These are phyloP conservation scores for Rhizomys pruinosus DNA, from an alignment of 2,113 vertebrate genomes.

Conservation along the genomic window DNA sequence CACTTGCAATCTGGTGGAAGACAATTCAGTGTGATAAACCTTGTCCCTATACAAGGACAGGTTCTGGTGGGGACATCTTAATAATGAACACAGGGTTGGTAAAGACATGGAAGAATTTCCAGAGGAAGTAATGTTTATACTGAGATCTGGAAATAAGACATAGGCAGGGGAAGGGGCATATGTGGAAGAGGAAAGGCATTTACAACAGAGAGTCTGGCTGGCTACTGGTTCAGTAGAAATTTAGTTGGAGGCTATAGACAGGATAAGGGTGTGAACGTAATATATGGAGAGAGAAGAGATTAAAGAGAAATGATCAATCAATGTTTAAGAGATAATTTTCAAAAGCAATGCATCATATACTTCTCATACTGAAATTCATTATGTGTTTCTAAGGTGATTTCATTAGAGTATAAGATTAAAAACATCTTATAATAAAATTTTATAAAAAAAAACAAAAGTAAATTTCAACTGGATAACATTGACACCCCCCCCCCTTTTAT, in stretches of 20 bases:
- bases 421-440: not conserved
- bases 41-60: not conserved
- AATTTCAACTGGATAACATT: not conserved
- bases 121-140: not conserved
- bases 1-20: not conserved
- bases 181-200: not conserved
- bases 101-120: not conserved
- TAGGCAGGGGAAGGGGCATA: not conserved
- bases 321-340: constrained; percentile 14
- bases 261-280: not conserved
- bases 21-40: not conserved
- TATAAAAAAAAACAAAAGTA: constrained; percentile 38
- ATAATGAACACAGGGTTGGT: not conserved
- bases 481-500: not conserved
- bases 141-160: not conserved
- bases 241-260: not conserved
- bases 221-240: not conserved
- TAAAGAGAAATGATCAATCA: constrained; percentile 18
- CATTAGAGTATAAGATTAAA: constrained; percentile 29
- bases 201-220: not conserved
- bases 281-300: not conserved
- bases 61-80: not conserved
- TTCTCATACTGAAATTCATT: not conserved
- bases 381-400: constrained; percentile 46
- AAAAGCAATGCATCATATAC: constrained; percentile 33